Evolutionary conservation across 1,140 invertebrate genomes (phyloP).

Genomic region (Rhopalosiphum maidis): DNA sequence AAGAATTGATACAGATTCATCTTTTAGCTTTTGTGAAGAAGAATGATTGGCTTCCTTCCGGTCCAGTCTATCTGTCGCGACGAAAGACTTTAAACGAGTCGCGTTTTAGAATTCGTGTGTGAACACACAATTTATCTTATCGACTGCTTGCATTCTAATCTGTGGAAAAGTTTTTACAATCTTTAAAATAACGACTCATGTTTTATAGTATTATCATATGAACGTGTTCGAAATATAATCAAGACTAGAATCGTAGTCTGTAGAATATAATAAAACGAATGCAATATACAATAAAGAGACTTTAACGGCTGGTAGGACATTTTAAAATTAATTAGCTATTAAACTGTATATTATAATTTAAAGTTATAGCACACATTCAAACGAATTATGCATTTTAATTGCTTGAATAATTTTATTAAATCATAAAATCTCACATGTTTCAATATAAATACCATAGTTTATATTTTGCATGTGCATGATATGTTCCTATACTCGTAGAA

Average conservation of each 20-base stretch:
- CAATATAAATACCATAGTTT: not conserved
- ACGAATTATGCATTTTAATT: not conserved
- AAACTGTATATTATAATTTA: not conserved
- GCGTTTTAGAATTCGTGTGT: not conserved
- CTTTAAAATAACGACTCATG: not conserved
- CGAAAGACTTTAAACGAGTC: not conserved
- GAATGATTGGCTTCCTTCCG: slow-evolving; percentile 8
- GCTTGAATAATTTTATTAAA: not conserved
- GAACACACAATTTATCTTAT: not conserved
- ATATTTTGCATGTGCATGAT: not conserved
- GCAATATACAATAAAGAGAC: not conserved
- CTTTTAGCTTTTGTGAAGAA: not conserved
- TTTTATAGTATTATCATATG: not conserved
- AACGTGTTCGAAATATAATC: not conserved
- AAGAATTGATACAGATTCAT: slow-evolving; percentile 10
- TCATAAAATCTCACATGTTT: not conserved
- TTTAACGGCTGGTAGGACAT: not conserved
- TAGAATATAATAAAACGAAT: not conserved
- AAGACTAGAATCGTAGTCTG: not conserved
- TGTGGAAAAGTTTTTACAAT: not conserved
- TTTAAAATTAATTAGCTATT: not conserved
- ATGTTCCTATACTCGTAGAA: not conserved
- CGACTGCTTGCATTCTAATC: not conserved
- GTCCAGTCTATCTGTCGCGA: not conserved
- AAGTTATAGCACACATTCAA: no score